phyloP scores from a whole-genome alignment of 2,888 invertebrate species.

The Latrodectus hesperus region DNA sequence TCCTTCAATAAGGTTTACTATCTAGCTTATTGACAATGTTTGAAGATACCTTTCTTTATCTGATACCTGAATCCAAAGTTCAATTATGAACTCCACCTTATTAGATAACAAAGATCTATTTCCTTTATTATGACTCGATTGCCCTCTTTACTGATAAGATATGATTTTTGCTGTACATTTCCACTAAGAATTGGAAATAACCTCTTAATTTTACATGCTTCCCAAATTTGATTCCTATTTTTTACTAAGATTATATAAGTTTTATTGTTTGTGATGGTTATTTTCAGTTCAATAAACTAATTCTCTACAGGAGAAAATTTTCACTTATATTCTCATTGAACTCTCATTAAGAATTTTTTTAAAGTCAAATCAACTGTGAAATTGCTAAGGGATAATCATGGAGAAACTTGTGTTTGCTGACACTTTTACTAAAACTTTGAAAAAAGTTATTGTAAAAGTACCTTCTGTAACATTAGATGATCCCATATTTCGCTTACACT shows the following conservation, averaged over 20 bases:
- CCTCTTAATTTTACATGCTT: no score
- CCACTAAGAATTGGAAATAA: no score
- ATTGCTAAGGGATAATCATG: slow-evolving; percentile 33
- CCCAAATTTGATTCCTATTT: no score
- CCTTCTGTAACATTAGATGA: slow-evolving; percentile 83
- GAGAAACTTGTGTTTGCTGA: slow-evolving; percentile 67
- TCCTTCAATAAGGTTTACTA: no score
- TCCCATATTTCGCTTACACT: slow-evolving; percentile 81
- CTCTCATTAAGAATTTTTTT: no score
- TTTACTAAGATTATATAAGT: no score
- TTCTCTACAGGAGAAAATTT: no score
- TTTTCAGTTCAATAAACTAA: no score
- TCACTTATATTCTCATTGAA: no score
- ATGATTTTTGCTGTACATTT: no score
- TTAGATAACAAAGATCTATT: slow-evolving; percentile 18
- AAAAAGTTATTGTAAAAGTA: slow-evolving; percentile 42
- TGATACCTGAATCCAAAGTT: slow-evolving; percentile 37
- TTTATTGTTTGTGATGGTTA: no score
- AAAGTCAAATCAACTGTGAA: background rate
- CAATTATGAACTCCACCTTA: slow-evolving; percentile 51
- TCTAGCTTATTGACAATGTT: no score
- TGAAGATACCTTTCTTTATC: slow-evolving; percentile 7
- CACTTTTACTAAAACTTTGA: slow-evolving; percentile 57
- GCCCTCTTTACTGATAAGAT: background rate
- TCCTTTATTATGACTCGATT: background rate